Base-by-base conservation (phyloP, 2,797 vertebrate species). In the Cynopterus sphinx region DNA sequence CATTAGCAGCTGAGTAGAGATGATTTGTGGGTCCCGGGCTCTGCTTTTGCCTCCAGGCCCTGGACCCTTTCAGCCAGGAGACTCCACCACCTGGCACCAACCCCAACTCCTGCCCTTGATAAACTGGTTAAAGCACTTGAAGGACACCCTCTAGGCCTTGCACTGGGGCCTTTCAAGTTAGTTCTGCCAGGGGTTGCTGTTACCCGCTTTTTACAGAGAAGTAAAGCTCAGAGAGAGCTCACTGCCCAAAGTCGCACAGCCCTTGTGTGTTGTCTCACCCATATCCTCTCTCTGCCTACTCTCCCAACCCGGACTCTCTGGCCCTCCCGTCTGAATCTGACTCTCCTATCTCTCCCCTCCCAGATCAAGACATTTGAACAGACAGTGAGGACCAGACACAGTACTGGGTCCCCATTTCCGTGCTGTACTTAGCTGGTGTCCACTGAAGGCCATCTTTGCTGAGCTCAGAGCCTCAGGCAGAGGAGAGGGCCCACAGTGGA, bases 21-120 rank as follows among this genome's bases (percentile, higher is more conserved):
- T 63, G 81, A 92, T 28, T 95, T 92, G 75, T 57, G 79, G 36
- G 19, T 46, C 17, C 22, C 19, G 16, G 22, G 24, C 74, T 79
- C 31, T 9, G 39, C 39, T 65, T 24, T 36, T 6, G 6, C 74
- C 68, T 57, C 33, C 11, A 9, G 0, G 17, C 21, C 17, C 82
- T 31, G 9, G 24, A 57, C n/a, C 28, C 22, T 73, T 19, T 51
- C 73, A 51, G 53, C 17, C 61, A 31, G 12, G 43, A 46, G 46
- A 33, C 19, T 21, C 9, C 13, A 5, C 81, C 11, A 0, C 57
- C 43, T 3, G 2, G n/a, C 21, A 39, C 55, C 59, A 28, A 16
- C 9, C 28, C 79, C 83, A n/a, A 51, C 53, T 39, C 63, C 28
- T 10, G 36, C 31, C 77, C 46, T 46, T 1, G 13, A 36, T 51